phyloP scores from a whole-genome alignment of 2,888 invertebrate species.

The Drosophila pegasa region DNA sequence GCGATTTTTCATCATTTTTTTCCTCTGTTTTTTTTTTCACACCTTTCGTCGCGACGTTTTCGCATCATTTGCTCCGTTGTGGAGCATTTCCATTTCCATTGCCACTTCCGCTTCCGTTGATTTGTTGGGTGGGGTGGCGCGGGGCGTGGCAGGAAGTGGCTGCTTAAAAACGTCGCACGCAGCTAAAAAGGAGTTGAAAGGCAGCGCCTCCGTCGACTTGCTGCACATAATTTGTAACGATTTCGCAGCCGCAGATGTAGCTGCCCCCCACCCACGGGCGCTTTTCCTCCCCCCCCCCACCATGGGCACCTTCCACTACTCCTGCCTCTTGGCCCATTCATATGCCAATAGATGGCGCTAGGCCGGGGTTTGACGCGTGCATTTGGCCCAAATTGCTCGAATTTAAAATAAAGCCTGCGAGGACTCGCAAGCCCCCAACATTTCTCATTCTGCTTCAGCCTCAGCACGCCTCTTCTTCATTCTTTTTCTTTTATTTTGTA shows the following conservation, averaged over 20 bases:
- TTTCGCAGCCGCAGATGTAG: conserved; percentile 55
- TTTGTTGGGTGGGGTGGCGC: conserved; percentile 63
- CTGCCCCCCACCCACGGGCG: not conserved
- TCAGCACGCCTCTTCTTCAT: conserved; percentile 34
- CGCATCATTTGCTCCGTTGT: conserved; percentile 71
- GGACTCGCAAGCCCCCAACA: no score
- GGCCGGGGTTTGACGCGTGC: conserved; percentile 20
- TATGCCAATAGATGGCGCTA: conserved; percentile 33
- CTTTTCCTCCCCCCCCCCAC: not conserved
- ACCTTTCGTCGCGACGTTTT: conserved; percentile 60
- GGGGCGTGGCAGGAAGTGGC: conserved; percentile 71
- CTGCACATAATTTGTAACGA: conserved; percentile 80
- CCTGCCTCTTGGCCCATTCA: not conserved
- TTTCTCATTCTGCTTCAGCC: no score
- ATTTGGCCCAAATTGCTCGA: conserved; percentile 69
- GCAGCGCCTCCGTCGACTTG: conserved; percentile 44
- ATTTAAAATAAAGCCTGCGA: conserved; percentile 68
- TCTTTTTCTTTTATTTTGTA: conserved; percentile 20
- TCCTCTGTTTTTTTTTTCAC: conserved; percentile 48
- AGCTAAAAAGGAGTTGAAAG: conserved; percentile 57
- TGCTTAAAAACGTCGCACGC: conserved; percentile 72
- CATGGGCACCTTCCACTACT: not conserved
- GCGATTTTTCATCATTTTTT: conserved; percentile 73
- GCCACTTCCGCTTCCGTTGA: conserved; percentile 81
- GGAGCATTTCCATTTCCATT: conserved; percentile 78